These are phyloP conservation scores for Pitta sordida DNA, from an alignment of 2,113 vertebrate genomes.

Conservation along the genomic window DNA sequence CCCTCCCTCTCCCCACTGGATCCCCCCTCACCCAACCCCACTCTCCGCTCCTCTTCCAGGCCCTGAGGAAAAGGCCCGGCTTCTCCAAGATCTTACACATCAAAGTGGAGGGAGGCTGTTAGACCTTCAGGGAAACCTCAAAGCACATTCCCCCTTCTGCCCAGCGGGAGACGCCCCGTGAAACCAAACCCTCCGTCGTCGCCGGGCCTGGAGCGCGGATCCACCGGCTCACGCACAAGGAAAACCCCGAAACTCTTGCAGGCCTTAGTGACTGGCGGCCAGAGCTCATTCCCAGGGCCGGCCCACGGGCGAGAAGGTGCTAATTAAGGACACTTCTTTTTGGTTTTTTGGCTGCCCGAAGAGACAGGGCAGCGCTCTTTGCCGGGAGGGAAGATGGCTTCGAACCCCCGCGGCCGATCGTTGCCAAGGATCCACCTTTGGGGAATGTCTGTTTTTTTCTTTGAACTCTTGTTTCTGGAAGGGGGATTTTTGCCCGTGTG, in stretches of 20 bases:
- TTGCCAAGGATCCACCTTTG: background rate
- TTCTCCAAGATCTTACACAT: conserved; percentile 98
- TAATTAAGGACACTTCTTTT: background rate
- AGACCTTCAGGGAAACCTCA: conserved; percentile 72
- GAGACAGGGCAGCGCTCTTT: background rate
- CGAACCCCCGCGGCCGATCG: rapidly evolving
- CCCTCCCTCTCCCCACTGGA: background rate
- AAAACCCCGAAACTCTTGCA: background rate
- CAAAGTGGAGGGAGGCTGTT: conserved; percentile 94
- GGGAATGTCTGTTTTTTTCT: background rate
- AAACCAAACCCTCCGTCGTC: background rate
- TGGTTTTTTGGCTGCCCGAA: background rate
- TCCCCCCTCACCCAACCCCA: rapidly evolving
- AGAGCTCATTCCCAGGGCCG: background rate
- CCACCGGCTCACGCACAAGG: background rate
- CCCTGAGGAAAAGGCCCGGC: conserved; percentile 92
- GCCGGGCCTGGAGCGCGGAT: background rate
- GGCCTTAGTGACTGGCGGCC: background rate
- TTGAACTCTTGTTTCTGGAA: background rate
- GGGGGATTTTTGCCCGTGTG: rapidly evolving
- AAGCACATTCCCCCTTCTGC: conserved; percentile 52
- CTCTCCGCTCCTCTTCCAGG: conserved; percentile 69
- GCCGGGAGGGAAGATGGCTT: background rate
- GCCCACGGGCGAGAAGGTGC: conserved; percentile 19
- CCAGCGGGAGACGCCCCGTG: background rate